phyloP scores from a whole-genome alignment of 2,797 vertebrate genomes.

The Dendrocincla fuliginosa region DNA sequence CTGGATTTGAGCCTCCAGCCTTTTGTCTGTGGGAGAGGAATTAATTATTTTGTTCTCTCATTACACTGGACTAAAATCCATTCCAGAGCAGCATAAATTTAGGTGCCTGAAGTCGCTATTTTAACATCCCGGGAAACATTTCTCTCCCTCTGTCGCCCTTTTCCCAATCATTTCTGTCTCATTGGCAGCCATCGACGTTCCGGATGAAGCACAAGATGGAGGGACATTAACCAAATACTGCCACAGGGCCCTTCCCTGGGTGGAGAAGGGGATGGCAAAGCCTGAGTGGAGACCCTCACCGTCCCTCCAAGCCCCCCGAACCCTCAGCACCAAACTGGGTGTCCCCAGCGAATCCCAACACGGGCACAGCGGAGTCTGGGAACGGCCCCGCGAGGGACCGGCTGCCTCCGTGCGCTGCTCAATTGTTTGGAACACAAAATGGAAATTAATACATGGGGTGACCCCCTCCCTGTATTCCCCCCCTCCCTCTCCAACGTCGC shows the following conservation, averaged over 20 bases:
- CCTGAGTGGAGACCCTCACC: accelerated
- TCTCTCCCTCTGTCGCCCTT: background rate
- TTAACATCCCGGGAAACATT: slow-evolving; percentile 9
- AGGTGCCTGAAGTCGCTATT: slow-evolving; percentile 11
- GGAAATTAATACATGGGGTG: slow-evolving; percentile 40
- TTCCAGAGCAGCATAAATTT: slow-evolving; percentile 41
- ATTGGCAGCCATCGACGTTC: background rate
- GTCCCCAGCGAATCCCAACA: background rate
- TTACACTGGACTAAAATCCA: slow-evolving; percentile 44
- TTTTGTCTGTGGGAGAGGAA: slow-evolving; percentile 46
- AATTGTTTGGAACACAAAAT: slow-evolving; percentile 50
- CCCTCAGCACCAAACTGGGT: accelerated
- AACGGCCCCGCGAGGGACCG: background rate
- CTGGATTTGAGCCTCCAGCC: background rate
- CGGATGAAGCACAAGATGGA: background rate
- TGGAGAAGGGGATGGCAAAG: accelerated
- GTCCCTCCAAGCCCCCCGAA: accelerated
- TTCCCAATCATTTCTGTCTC: background rate
- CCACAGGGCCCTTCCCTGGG: accelerated
- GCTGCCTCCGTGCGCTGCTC: background rate
- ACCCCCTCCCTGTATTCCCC: background rate
- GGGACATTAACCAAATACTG: background rate
- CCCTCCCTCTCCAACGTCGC: background rate
- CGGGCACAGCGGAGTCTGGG: background rate
- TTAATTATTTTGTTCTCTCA: slow-evolving; percentile 61